Evolutionary conservation across 1,140 invertebrate species (phyloP).

Genomic region (Drosophila melanogaster): DNA sequence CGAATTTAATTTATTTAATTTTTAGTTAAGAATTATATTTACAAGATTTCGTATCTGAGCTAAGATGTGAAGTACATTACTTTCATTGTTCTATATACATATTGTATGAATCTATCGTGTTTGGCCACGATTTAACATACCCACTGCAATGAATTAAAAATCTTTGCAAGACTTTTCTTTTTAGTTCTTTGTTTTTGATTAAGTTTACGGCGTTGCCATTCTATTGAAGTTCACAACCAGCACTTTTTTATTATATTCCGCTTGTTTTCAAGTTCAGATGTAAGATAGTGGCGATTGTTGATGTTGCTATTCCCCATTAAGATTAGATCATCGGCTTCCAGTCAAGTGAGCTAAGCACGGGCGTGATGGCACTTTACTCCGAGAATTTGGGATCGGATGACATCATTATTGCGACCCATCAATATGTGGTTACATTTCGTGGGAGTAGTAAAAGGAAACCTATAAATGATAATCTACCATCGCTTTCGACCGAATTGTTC

Average conservation of each 20-base stretch:
- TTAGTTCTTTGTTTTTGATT: neutral
- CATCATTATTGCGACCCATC: constrained; percentile 1
- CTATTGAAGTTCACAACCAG: neutral
- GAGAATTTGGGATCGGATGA: constrained; percentile 7
- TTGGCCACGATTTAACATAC: neutral
- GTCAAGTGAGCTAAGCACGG: constrained; percentile 8
- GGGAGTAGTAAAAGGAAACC: neutral
- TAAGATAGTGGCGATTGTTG: constrained; percentile 6
- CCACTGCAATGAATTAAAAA: neutral
- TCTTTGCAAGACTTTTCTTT: too few species aligned
- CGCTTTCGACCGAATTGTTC: too few species aligned
- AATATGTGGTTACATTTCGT: neutral
- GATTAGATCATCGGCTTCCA: constrained; percentile 8
- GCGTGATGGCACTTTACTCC: neutral
- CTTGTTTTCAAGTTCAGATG: constrained; percentile 54
- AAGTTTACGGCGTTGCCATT: constrained; percentile 24
- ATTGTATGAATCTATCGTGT: too few species aligned
- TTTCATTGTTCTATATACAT: too few species aligned
- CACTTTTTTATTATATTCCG: neutral
- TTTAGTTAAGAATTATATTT: too few species aligned
- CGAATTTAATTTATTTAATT: too few species aligned
- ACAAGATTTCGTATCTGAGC: too few species aligned
- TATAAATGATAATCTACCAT: too few species aligned
- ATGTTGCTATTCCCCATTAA: neutral
- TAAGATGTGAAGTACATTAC: too few species aligned